These are phyloP conservation scores for Azorinus chamasolen DNA, from an alignment of 2,888 invertebrate species.

Conservation along the genomic window DNA sequence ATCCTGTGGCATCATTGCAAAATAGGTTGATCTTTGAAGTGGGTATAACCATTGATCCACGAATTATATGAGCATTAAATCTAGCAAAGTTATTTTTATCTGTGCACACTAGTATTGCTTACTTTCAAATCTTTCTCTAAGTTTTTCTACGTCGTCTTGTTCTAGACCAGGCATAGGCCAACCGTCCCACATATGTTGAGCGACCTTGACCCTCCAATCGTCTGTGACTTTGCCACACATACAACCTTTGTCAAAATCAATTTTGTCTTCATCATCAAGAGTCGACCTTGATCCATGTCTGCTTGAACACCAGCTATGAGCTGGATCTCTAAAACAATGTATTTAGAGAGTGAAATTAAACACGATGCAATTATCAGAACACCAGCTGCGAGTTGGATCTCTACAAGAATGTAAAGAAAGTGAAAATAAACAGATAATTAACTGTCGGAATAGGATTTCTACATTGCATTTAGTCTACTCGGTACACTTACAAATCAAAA, in stretches of 20 bases:
- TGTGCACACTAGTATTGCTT: too few species aligned
- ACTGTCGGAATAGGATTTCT: too few species aligned
- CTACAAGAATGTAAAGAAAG: too few species aligned
- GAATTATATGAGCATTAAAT: too few species aligned
- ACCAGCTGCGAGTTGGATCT: too few species aligned
- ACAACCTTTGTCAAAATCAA: constrained; percentile 24
- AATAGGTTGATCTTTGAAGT: too few species aligned
- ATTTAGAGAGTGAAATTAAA: background rate
- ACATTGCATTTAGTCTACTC: too few species aligned
- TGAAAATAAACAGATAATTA: too few species aligned
- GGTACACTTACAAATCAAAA: too few species aligned
- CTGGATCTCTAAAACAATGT: background rate
- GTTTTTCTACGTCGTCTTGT: constrained; percentile 23
- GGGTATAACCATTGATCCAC: too few species aligned
- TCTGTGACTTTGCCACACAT: constrained; percentile 45
- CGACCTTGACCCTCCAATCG: constrained; percentile 61
- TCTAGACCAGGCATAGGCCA: constrained; percentile 50
- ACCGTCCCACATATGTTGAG: constrained; percentile 56
- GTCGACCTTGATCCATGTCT: constrained; percentile 45
- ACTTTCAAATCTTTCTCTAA: constrained; percentile 42
- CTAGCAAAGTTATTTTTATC: too few species aligned
- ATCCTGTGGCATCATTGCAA: too few species aligned
- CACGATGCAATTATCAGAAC: background rate
- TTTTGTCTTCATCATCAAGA: constrained; percentile 32
- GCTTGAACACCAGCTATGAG: constrained; percentile 43